Percentiles rank a stretch among this genome's conserved stretches.
phyloP scores from a whole-genome alignment of 2,888 invertebrate species.

The Drosophila formosana region DNA sequence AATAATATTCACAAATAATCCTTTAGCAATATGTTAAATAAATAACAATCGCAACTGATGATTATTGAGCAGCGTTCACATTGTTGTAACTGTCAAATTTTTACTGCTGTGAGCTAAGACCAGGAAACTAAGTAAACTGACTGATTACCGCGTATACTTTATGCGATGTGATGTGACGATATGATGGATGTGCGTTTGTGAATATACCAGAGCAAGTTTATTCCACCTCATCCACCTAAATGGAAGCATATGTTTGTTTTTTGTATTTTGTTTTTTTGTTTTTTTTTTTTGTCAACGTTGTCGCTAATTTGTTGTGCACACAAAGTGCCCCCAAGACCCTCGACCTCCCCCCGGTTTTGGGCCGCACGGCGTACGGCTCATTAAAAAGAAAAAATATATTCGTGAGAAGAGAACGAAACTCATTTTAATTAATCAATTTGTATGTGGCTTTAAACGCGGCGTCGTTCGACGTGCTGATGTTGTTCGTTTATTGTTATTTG shows the following conservation, averaged over 20 bases:
- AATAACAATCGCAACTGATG: neutral
- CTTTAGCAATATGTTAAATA: neutral
- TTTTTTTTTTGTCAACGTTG: constrained; percentile 12
- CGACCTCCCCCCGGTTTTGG: neutral
- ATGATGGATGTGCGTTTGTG: neutral
- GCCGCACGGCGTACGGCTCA: constrained; percentile 17
- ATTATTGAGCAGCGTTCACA: neutral
- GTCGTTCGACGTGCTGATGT: constrained; percentile 47
- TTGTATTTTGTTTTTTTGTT: too few species aligned
- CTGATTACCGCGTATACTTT: neutral
- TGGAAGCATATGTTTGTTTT: constrained; percentile 15
- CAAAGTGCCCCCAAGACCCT: constrained; percentile 11
- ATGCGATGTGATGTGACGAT: constrained; percentile 6
- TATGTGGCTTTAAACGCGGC: constrained; percentile 45
- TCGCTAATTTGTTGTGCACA: constrained; percentile 37
- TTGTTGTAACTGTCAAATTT: neutral
- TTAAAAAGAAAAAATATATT: constrained; percentile 23
- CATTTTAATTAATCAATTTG: constrained; percentile 72
- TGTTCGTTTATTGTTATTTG: constrained; percentile 45
- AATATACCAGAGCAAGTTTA: neutral
- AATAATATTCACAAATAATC: neutral
- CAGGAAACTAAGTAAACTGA: constrained; percentile 14
- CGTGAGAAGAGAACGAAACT: constrained; percentile 46
- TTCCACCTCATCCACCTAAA: constrained; percentile 3
- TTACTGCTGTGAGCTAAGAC: neutral